Conservation (phyloP, 37 sponge, comb jelly and placozoan species). For the Lycopodina hypogea region DNA sequence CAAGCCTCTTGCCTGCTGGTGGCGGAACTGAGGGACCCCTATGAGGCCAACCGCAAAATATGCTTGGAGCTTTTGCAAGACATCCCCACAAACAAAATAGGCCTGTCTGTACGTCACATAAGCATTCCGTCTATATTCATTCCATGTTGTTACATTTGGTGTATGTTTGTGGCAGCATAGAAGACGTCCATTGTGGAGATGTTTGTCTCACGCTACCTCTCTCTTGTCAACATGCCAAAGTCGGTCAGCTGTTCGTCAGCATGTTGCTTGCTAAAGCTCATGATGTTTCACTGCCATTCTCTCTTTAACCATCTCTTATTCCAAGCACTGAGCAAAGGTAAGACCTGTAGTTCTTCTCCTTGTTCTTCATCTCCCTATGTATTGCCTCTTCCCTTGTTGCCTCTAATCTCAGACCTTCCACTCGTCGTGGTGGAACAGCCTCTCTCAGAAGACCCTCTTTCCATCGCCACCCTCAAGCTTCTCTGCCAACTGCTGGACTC, state of each 20-base stretch:
- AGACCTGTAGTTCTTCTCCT: not conserved
- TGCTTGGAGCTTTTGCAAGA: constrained; percentile 36
- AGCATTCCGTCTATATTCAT: not conserved
- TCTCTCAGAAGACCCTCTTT: not conserved
- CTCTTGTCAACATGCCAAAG: constrained; percentile 43
- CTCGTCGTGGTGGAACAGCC: not conserved
- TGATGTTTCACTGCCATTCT: not conserved
- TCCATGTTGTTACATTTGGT: not conserved
- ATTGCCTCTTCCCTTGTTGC: not conserved
- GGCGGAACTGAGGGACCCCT: constrained; percentile 46
- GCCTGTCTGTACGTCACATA: constrained; percentile 15
- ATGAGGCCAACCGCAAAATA: constrained; percentile 37
- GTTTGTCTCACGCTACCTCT: not conserved
- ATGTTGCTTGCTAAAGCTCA: constrained; percentile 29
- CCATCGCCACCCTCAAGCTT: not conserved
- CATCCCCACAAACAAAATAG: constrained; percentile 16
- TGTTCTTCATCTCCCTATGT: not conserved
- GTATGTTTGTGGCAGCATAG: not conserved
- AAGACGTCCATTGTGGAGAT: not conserved
- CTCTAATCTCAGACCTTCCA: not conserved
- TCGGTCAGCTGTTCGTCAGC: constrained; percentile 51
- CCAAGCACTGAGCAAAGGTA: not conserved
- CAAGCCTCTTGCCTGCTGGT: constrained; percentile 23
- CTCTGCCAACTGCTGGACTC: constrained; percentile 16
- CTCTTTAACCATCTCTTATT: constrained; percentile 2